Base-by-base conservation (phyloP, 2,888 invertebrate species). In the Keiferia lycopersicella region DNA sequence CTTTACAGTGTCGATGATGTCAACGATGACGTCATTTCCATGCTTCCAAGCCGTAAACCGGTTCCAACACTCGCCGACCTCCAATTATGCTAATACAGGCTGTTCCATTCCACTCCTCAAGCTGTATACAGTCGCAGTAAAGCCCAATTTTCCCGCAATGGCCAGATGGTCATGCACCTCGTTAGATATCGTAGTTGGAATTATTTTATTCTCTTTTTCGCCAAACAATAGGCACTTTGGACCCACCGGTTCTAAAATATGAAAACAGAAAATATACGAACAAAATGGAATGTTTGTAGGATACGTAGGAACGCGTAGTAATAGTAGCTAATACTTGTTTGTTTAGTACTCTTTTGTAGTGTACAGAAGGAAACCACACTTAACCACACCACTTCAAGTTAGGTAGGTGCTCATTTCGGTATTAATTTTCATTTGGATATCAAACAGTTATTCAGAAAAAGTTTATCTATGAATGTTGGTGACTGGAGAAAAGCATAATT, bases 41-140 rank as follows among this genome's bases (percentile, higher is more conserved):
- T 79, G 78, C 78, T 76, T 75, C 76, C 78, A 77, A 78, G 71
- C 76, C 73, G 70, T 77, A 72, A 87, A 88, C 89, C 84, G 84
- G 89, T 88, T 82, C 81, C 73, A 72, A 69, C 72, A 68, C 69
- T 71, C 67, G 80, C 67, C 80, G 87, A 83, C 89, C 90, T 89
- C 88, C 86, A 88, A 86, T 88, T 88, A 88, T 88, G 87, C 77
- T 82, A 89, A 88, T 89, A 75, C 73, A 73, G 78, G 76, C 73
- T 75, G 79, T 76, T 78, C 79, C 75, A 75, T 74, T 78, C 76
- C 77, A 79, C 74, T 81, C 79, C 77, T 81, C 71, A 67, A 73
- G 69, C 76, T 73, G 73, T 77, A 72, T 72, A 71, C 68, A 64
- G 71, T 65, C 70, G 72, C 66, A 61, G 62, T 68, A 63, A 61